Evolutionary conservation across 2,888 invertebrate genomes (phyloP), one percentile per base, ranked within the genome.

Genomic region (Amiota communis): DNA sequence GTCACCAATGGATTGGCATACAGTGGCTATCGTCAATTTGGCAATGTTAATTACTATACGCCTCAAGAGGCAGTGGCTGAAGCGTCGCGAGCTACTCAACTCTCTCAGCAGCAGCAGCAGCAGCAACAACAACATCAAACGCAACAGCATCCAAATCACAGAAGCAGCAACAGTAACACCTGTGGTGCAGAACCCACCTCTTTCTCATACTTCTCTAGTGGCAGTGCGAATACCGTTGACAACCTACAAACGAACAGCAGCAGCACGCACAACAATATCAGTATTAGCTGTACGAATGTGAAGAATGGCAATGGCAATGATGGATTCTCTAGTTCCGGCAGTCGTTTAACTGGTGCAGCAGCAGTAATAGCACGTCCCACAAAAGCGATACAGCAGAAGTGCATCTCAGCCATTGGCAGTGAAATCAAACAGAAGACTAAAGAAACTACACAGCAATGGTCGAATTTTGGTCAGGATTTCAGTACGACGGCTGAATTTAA

Each of bases 331-430:
- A 68, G 6, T n/a, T 0, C 23, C 20, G 81, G 79, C 1, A 82
- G 86, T 8, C 78, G 88, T 8, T 77, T 87, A 64, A 78, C 79
- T 12, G 88, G 88, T 17, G 88, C 87, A 71, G 87, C 88, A 3
- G 88, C 88, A 11, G 80, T 87, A 67, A 88, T 87, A 72, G 86
- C 86, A 59, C 86, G 88, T 20, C 88, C 88, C 8, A 78, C 82
- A 17, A 72, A 67, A 46, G 70, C 78, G 57, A 81, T 83, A 36
- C 71, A 80, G 0, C 82, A 81, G 10, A 88, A 88, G 76, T 89
- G 87, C 71, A 81, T 88, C 56, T 89, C 89, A 2, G 90, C 90
- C 20, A 90, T 90, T 76, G 90, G 90, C 12, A 90, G 90, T 80
- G 90, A 90, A 82, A 79, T 89, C 36, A 89, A 90, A 74, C 89